Evolutionary conservation across 2,888 invertebrate species (phyloP).

Genomic region (Oscheius sp.): DNA sequence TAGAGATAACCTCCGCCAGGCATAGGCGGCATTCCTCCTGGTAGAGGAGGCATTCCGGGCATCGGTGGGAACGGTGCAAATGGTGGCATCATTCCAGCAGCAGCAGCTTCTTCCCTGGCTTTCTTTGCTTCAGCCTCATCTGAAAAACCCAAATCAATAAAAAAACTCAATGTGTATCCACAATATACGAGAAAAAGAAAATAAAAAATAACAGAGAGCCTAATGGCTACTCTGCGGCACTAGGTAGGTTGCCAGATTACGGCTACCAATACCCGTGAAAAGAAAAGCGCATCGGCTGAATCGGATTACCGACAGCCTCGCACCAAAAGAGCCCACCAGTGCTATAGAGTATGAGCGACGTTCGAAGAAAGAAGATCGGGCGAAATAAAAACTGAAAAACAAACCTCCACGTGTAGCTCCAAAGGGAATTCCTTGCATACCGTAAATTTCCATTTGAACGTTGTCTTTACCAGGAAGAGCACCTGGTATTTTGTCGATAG

Average conservation of each 20-base stretch:
- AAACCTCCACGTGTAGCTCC: constrained; percentile 72
- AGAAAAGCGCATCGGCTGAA: constrained; percentile 23
- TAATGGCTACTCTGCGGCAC: constrained; percentile 15
- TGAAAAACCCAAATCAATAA: constrained; percentile 6
- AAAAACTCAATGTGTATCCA: background rate
- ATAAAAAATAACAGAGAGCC: constrained; percentile 10
- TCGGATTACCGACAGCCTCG: constrained; percentile 29
- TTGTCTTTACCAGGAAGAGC: constrained; percentile 95
- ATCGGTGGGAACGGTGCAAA: constrained; percentile 22
- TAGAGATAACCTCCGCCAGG: background rate
- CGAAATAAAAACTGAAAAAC: background rate
- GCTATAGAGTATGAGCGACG: background rate
- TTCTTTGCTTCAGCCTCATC: constrained; percentile 15
- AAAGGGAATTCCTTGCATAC: constrained; percentile 99
- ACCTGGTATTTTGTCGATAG: constrained; percentile 98
- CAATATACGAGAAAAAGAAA: background rate
- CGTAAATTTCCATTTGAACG: constrained; percentile 99
- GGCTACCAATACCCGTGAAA: constrained; percentile 29
- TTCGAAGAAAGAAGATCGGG: background rate
- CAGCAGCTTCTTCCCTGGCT: background rate
- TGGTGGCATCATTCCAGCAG: constrained; percentile 12
- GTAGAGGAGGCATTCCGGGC: constrained; percentile 46
- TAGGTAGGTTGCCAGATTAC: constrained; percentile 22
- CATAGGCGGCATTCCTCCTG: constrained; percentile 48
- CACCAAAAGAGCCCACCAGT: constrained; percentile 28